phyloP scores from a whole-genome alignment of 1,140 invertebrate genomes.

The Brachionus manjavacas region DNA sequence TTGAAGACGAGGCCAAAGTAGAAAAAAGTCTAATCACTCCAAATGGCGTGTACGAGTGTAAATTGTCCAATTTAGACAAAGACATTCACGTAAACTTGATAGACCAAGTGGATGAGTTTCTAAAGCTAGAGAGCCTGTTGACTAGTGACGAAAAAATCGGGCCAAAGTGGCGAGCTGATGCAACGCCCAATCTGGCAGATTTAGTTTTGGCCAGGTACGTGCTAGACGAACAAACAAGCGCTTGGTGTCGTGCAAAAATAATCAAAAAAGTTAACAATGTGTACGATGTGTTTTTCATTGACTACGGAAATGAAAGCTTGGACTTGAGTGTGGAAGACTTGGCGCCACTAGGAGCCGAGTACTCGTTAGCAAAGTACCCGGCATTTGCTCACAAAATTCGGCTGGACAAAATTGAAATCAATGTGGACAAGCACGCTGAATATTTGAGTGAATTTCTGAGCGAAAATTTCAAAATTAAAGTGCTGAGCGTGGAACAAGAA shows the following conservation, averaged over 20 bases:
- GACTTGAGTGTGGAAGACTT: neutral
- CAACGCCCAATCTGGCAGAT: neutral
- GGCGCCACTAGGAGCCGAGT: neutral
- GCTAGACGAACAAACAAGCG: neutral
- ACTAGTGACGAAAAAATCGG: neutral
- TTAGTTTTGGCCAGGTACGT: conserved; percentile 10
- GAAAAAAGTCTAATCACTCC: neutral
- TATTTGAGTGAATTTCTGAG: neutral
- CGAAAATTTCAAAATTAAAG: neutral
- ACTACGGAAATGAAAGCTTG: neutral
- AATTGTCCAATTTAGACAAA: neutral
- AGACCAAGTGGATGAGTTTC: neutral
- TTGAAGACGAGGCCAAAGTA: neutral
- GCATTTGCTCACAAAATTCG: neutral
- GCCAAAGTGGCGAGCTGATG: neutral
- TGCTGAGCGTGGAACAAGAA: neutral
- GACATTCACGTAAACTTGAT: conserved; percentile 11
- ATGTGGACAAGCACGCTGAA: neutral
- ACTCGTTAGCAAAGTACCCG: neutral
- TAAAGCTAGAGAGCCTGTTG: neutral
- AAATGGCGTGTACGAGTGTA: neutral
- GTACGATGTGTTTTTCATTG: neutral
- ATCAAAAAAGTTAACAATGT: neutral
- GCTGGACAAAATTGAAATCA: neutral
- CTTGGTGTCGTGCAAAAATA: conserved; percentile 11